Evolutionary conservation across 1,140 invertebrate genomes (phyloP), one percentile per base, ranked within the genome.

Genomic region (Drosophila funebris): DNA sequence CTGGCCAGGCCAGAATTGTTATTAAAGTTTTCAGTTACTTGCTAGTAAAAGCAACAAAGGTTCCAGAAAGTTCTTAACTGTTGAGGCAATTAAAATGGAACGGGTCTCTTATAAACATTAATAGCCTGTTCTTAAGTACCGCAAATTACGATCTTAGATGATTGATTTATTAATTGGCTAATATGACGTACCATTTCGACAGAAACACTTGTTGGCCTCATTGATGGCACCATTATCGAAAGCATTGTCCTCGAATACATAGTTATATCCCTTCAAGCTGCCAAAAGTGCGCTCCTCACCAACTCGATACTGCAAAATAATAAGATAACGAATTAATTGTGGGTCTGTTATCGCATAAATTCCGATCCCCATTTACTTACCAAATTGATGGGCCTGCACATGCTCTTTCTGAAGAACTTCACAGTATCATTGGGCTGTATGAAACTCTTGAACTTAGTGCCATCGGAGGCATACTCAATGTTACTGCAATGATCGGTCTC

Each of bases 401-500:
- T 93, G 78, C 96, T 96, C 91, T 97, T 97, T 60, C 96, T 93
- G 91, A 95, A 97, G 90, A 97, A 96, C 37, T 95, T 89, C 0
- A 97, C 81, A 0, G 93, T 94, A 1, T 96, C 95, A 56, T 96
- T 95, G 9, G 93, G 93, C 22, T 93, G 70, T 1, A 97, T 93
- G 16, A 94, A 94, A 60, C 96, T 95, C 11, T 93, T 94, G 85
- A 97, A 97, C 90, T 97, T 97, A 4, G 95, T 95, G n/a, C 96
- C 96, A 90, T 98, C 97, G 3, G 96, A 97, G 0, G 96, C 94
- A n/a, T 94, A 94, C 52, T 95, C 93, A 11, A 98, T 94, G 69
- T 95, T 95, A 27, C 95, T 96, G 85, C 97, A 97, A 37, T 94
- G 94, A 41, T 91, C 76, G 3, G 46, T 95, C 0, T 94, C 87